phyloP scores from a whole-genome alignment of 2,888 invertebrate genomes.

The Pammene aurita region DNA sequence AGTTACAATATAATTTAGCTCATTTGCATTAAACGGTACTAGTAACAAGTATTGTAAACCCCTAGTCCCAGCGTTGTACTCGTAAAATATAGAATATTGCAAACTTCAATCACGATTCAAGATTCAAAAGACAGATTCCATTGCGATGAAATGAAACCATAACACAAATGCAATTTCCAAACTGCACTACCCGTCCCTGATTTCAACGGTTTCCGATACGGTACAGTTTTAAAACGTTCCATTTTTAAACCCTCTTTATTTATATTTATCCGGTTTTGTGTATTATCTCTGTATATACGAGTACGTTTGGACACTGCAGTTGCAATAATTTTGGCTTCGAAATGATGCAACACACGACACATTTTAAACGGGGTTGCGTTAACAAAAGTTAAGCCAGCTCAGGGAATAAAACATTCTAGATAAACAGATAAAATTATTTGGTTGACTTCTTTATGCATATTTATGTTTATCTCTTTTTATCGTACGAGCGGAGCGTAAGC shows the following conservation, averaged over 20 bases:
- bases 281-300: conserved; percentile 15
- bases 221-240: conserved; percentile 21
- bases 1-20: too few relatives aligned
- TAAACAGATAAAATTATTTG: too few relatives aligned
- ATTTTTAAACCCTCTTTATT: conserved; percentile 27
- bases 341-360: conserved; percentile 2
- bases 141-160: not conserved
- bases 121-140: not conserved
- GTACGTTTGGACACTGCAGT: conserved; percentile 15
- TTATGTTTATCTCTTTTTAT: too few relatives aligned
- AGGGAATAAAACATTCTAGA: too few relatives aligned
- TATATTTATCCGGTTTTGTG: conserved; percentile 29
- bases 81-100: not conserved
- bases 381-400: not conserved
- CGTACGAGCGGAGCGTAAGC: too few relatives aligned
- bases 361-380: not conserved
- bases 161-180: conserved; percentile 17
- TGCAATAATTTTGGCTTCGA: conserved; percentile 23
- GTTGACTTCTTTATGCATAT: too few relatives aligned
- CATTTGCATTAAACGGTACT: too few relatives aligned
- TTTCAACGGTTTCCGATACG: conserved; percentile 24
- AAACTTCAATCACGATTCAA: not conserved
- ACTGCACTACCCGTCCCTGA: conserved; percentile 9
- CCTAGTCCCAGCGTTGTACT: too few relatives aligned
- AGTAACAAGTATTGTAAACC: too few relatives aligned